Base-by-base conservation (phyloP, 2,113 vertebrate species). In the Lasiurus borealis region DNA sequence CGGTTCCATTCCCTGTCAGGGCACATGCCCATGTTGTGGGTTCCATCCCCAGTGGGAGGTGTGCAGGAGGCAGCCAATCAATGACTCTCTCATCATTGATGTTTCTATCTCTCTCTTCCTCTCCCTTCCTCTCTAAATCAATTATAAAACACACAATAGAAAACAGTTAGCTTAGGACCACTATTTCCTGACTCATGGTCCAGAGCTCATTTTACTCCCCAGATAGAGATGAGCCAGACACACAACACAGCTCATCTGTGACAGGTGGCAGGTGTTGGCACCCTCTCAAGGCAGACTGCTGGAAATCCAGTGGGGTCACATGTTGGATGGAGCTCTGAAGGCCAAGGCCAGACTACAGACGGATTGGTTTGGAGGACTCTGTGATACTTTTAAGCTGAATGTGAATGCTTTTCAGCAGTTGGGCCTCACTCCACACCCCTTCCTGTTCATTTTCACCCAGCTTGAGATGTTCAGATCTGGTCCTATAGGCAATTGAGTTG, bases 151-250 rank as follows among this genome's bases (percentile, higher is more conserved):
- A 25, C 57, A 75, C 64, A 66, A 31, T 66, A 31, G 64, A 15
- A 31, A 59, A n/a, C 0, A 36, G 10, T 40, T 62, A 1, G 8
- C 25, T 48, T 4, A 31, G 0, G 14, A 31, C 2, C 57, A n/a
- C 25, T 40, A 21, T 3, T 29, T 52, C 77, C 59, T 52, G 44
- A 18, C 40, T 68, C 48, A 25, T 19, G 27, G 34, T 25, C 31
- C 29, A 19, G 82, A 54, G 68, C 52, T 44, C 73, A 48, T 48
- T 29, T 27, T 15, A 6, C 34, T 16, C 14, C 73, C 44, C n/a
- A 3, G 81, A 31, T 0, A 23, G 27, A 16, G 16, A 14, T 0
- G 0, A 66, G 40, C 25, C 54, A 29, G 88, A 5, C 6, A 0
- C 1, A 12, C 57, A 54, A 59, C 57, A 23, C 8, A 8, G 36